Base-by-base conservation (phyloP, 35 echinoderm and acorn worm species). In the Ptychodera flava region DNA sequence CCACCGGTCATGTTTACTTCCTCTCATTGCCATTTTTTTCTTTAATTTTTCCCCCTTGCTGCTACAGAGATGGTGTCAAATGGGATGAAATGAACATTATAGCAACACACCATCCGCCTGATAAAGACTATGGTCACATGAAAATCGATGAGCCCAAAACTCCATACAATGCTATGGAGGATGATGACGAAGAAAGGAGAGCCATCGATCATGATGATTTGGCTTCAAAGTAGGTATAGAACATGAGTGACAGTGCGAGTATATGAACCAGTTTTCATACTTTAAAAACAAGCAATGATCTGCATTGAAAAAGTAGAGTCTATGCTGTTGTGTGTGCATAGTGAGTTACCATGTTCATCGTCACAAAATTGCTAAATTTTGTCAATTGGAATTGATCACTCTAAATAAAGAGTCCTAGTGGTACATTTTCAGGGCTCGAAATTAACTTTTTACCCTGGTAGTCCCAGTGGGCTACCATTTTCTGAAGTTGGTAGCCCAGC, bases 41-140 rank as follows among this genome's bases (percentile, higher is more conserved):
- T 64, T 64, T 64, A 12, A 6, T 12, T 12, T 52, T 90, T 28
- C 83, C 0, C 80, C 35, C 52, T 83, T 0, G 36, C 81, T 0
- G 33, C 32, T 33, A 30, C 83, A 97, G 95, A 79, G 95, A 97
- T 88, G 92, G 92, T 36, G 93, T 97, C 32, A 97, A 93, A 36
- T 97, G 95, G 95, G 95, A 97, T 82, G 95, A 97, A 80, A 97
- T 97, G 95, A 97, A 97, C 37, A 97, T 97, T 16, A 37, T 97
- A 28, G 92, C 92, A 16, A 97, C 95, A 1, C 89, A 88, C 84
- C 95, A 97, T 53, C 95, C 95, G 0, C 35, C 89, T 0, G 95
- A 85, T 31, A 97, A 97, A 36, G 95, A 97, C 52, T 97, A 97
- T 77, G 95, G 95, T 16, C 95, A 97, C 64, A 97, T 97, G 95